These are phyloP conservation scores for Allolobophora icterica DNA, from an alignment of 2,888 invertebrate genomes.

Conservation along the genomic window DNA sequence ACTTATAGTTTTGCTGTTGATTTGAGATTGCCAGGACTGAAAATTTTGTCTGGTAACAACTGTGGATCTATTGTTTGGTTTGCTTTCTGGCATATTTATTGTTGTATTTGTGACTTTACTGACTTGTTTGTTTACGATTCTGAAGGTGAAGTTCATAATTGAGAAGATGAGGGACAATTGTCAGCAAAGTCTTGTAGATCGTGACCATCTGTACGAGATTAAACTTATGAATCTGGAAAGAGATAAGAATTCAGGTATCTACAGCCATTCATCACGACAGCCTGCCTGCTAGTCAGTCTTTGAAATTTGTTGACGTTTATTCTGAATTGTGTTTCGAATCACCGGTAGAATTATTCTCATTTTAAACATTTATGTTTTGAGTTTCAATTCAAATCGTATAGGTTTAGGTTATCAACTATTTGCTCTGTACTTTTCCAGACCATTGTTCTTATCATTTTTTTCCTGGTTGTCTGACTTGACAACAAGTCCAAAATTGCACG, in stretches of 20 bases:
- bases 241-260: slow-evolving; percentile 51
- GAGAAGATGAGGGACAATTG: slow-evolving; percentile 55
- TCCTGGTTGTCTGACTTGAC: too few relatives aligned
- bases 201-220: slow-evolving; percentile 53
- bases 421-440: background rate
- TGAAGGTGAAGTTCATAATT: slow-evolving; percentile 49
- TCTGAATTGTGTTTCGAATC: background rate
- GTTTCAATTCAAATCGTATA: background rate
- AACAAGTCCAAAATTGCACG: too few relatives aligned
- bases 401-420: background rate
- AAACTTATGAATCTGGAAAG: slow-evolving; percentile 50
- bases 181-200: slow-evolving; percentile 54
- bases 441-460: too few relatives aligned
- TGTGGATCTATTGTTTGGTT: background rate
- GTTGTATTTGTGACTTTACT: background rate
- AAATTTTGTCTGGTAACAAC: background rate
- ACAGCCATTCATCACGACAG: background rate
- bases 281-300: background rate
- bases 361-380: background rate
- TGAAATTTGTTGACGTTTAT: background rate
- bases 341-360: background rate
- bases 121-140: background rate
- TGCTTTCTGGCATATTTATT: background rate
- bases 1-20: too few relatives aligned
- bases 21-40: too few relatives aligned